Evolutionary conservation across 2,797 vertebrate genomes (phyloP), one percentile per base, ranked within the genome.

Genomic region (Gallinago stenura): DNA sequence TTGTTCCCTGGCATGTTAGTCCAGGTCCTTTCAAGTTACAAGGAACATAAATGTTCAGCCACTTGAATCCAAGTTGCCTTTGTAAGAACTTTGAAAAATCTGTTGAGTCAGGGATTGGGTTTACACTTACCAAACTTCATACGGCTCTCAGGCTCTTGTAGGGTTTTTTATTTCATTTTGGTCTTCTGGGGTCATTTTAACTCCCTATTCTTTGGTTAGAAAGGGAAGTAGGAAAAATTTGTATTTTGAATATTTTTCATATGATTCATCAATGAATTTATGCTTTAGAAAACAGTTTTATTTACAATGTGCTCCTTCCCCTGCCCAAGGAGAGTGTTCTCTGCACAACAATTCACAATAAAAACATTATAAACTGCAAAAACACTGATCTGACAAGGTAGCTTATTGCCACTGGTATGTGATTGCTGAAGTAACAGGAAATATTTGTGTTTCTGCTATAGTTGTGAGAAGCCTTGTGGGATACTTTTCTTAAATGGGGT

Each of bases 391-490:
- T 87, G 68, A 58, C 4, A n/a, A 81, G 9, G 68, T 69, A 83
- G 50, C 25, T 91, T 71, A 26, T 87, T 96, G 68, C 53, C 37
- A 43, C 45, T 75, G 41, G 77, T 79, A 56, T 70, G 70, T 70
- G 60, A 83, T 31, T 78, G n/a, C 50, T 92, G 65, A 87, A 86
- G 25, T 88, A 91, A 84, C 73, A 85, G 71, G 88, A 91, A 90
- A 70, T 90, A 82, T 90, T 96, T 95, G 24, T n/a, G 28, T 64
- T 80, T 78, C 88, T 92, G 37, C 37, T 80, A 13, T 5, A 78
- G 41, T 79, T 87, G 46, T 75, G 72, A 83, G 51, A 57, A 71
- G 12, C 28, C 43, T 91, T 87, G 46, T 69, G 68, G 71, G 24
- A 79, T 73, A 25, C 20, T 51, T 64, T 71, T 77, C 33, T 87